Percentiles rank a stretch among this genome's conserved stretches.
Conservation (phyloP, 2,113 vertebrate genomes). For the Lampris incognitus region DNA sequence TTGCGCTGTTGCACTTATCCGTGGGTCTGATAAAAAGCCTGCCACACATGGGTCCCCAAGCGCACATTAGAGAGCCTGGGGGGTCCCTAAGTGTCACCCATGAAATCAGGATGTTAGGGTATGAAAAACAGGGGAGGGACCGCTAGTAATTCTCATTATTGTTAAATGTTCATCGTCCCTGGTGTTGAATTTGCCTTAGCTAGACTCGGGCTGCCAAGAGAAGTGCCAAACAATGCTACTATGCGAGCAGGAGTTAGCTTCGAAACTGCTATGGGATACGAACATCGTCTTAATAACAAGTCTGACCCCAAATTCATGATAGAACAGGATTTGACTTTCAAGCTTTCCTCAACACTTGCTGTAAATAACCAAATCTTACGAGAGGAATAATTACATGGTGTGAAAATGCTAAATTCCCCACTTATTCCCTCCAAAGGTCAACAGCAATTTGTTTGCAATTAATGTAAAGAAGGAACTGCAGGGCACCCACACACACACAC, state of each 20-base stretch:
- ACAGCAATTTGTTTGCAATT: constrained; percentile 78
- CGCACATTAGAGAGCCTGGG: constrained; percentile 81
- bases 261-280: constrained; percentile 37
- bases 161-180: constrained; percentile 79
- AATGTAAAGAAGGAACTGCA: constrained; percentile 76
- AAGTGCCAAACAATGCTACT: constrained; percentile 44
- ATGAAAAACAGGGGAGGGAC: constrained; percentile 86
- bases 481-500: constrained; percentile 55
- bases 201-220: constrained; percentile 56
- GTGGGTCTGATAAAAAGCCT: constrained; percentile 63
- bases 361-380: constrained; percentile 31
- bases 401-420: constrained; percentile 52
- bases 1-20: constrained; percentile 57
- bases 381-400: constrained; percentile 56
- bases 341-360: constrained; percentile 37
- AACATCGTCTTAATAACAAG: constrained; percentile 61
- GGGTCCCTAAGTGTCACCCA: constrained; percentile 88
- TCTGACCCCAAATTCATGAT: constrained; percentile 69
- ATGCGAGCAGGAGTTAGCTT: constrained; percentile 26
- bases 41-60: constrained; percentile 76
- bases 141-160: constrained; percentile 86
- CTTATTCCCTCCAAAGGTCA: constrained; percentile 71
- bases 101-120: constrained; percentile 89
- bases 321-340: constrained; percentile 44
- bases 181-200: constrained; percentile 73